These are phyloP conservation scores for Dicranocentrus wangi DNA, from an alignment of 2,888 invertebrate genomes.

Conservation along the genomic window DNA sequence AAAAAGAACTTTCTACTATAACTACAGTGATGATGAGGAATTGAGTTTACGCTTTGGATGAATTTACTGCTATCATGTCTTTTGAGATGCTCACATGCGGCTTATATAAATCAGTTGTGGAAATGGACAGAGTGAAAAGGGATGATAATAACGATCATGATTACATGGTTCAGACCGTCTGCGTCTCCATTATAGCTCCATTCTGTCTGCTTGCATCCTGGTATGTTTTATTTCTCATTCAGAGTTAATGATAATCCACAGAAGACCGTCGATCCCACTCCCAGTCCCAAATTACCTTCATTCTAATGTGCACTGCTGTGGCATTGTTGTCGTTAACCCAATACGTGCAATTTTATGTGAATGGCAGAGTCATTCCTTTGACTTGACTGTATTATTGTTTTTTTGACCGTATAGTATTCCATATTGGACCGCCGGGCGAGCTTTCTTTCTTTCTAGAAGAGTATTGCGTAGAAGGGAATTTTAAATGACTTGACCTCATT, in stretches of 20 bases:
- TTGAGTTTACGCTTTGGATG: conserved; percentile 13
- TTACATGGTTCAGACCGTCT: too few relatives aligned
- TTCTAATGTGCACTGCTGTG: not conserved
- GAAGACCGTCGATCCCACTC: too few relatives aligned
- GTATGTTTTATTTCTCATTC: too few relatives aligned
- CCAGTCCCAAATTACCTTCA: not conserved
- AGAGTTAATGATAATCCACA: too few relatives aligned
- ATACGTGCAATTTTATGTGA: too few relatives aligned
- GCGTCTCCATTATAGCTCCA: too few relatives aligned
- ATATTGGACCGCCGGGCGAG: not conserved
- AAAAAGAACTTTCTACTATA: too few relatives aligned
- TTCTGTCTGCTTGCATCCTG: too few relatives aligned
- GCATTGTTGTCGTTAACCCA: not conserved
- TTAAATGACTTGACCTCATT: conserved; percentile 65
- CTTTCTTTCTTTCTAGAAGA: conserved; percentile 28
- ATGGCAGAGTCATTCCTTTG: too few relatives aligned
- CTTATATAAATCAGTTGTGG: conserved; percentile 14
- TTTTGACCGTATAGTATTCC: not conserved
- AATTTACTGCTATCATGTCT: conserved; percentile 10
- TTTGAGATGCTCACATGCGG: conserved; percentile 3
- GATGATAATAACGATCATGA: not conserved
- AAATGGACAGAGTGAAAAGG: conserved; percentile 11
- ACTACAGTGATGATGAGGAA: too few relatives aligned
- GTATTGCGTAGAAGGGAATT: conserved; percentile 51
- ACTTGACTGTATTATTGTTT: not conserved